Conservation (phyloP, 2,113 vertebrate genomes). For the Microcebus lehilahytsara region DNA sequence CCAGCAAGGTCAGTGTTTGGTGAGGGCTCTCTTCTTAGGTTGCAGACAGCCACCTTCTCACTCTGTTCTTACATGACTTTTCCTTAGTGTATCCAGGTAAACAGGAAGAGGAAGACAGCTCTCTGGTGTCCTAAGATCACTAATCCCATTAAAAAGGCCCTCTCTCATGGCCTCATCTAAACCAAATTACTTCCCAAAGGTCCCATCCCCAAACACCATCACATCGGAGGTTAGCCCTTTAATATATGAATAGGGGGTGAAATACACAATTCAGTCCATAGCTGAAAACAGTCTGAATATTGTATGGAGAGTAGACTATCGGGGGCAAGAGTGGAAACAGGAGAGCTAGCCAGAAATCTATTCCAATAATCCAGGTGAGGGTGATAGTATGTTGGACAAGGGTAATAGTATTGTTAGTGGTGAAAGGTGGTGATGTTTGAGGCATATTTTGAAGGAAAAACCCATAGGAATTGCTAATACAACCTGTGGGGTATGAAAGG, state of each 20-base stretch:
- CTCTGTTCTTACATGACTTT: background rate
- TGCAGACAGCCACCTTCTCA: background rate
- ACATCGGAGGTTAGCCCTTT: background rate
- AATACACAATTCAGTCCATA: background rate
- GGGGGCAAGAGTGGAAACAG: background rate
- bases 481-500: background rate
- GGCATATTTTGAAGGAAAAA: background rate
- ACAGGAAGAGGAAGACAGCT: background rate
- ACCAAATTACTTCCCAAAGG: background rate
- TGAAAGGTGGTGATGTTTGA: background rate
- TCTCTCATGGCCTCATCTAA: background rate
- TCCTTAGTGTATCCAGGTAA: background rate
- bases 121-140: background rate
- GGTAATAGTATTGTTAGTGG: background rate
- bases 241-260: background rate
- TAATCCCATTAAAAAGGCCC: background rate
- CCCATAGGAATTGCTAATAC: background rate
- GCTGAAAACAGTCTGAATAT: background rate
- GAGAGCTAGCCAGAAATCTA: conserved; percentile 18
- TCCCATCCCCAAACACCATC: background rate
- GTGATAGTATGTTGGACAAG: background rate
- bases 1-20: background rate
- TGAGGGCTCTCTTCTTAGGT: background rate
- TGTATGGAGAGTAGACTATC: background rate
- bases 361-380: background rate